Percentiles rank a stretch among this genome's conserved stretches.
Evolutionary conservation across 2,888 invertebrate genomes (phyloP).

Genomic region (Thelaira solivaga): DNA sequence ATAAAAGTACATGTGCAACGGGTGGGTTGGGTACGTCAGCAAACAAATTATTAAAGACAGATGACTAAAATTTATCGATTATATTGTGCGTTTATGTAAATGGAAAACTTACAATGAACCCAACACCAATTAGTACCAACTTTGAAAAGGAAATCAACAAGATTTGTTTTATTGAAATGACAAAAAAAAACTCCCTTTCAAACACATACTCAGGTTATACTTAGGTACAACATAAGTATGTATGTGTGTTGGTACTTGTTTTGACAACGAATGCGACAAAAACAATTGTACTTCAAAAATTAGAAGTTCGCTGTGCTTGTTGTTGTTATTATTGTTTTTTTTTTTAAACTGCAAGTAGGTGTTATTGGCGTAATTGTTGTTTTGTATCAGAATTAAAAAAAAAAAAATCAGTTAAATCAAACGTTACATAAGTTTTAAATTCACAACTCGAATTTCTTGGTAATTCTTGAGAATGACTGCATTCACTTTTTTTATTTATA

Average conservation of each 20-base stretch:
- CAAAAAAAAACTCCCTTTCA: constrained; percentile 8
- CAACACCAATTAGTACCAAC: neutral
- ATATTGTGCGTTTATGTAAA: neutral
- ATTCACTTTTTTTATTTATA: too few relatives aligned
- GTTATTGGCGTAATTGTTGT: constrained; percentile 10
- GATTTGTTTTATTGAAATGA: too few relatives aligned
- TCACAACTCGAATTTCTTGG: too few relatives aligned
- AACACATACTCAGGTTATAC: neutral
- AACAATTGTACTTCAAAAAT: constrained; percentile 34
- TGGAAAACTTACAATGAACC: neutral
- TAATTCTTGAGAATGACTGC: too few relatives aligned
- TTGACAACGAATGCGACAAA: constrained; percentile 32
- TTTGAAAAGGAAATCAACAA: neutral
- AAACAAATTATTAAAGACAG: neutral
- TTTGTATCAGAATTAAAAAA: neutral
- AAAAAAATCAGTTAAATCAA: too few relatives aligned
- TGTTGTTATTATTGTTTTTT: neutral
- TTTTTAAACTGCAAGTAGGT: constrained; percentile 31
- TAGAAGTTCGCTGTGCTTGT: constrained; percentile 30
- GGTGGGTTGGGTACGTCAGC: constrained; percentile 37
- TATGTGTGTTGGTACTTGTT: constrained; percentile 13
- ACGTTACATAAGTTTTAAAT: constrained; percentile 42
- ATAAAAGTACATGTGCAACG: constrained; percentile 44
- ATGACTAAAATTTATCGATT: constrained; percentile 37
- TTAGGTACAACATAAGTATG: neutral